A percentile compares a stretch with the other conserved stretches of the same genome.
phyloP scores from a whole-genome alignment of 2,113 vertebrate species.

The Elephas maximus region DNA sequence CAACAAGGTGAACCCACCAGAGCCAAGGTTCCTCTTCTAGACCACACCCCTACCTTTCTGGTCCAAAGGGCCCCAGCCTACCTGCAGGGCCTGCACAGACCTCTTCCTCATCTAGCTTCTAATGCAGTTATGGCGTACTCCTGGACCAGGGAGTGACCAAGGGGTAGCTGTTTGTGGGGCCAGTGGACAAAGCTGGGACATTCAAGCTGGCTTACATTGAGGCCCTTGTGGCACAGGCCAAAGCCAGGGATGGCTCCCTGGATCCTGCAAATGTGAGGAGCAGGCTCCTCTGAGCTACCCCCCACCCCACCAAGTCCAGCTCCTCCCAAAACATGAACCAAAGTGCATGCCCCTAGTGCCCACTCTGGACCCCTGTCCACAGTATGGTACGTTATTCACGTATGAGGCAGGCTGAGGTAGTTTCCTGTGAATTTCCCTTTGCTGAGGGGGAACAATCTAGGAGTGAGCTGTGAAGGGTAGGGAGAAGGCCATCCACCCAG shows the following conservation, averaged over 20 bases:
- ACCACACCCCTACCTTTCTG: neutral
- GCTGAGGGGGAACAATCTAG: neutral
- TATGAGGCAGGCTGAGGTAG: neutral
- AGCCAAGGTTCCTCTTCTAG: neutral
- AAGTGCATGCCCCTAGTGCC: neutral
- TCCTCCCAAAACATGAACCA: neutral
- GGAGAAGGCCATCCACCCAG: neutral
- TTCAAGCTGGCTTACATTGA: neutral
- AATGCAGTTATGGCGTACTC: neutral
- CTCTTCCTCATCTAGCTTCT: neutral
- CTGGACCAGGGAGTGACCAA: neutral
- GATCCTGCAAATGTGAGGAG: neutral
- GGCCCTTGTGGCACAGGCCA: neutral
- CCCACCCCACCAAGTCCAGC: neutral
- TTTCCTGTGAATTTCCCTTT: neutral
- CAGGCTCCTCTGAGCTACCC: neutral
- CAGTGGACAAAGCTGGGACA: neutral
- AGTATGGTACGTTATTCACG: fast-evolving
- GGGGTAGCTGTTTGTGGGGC: too few relatives aligned
- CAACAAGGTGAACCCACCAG: neutral
- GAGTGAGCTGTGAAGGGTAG: neutral
- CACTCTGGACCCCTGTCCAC: neutral
- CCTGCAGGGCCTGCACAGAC: neutral
- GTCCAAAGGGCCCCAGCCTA: too few relatives aligned
- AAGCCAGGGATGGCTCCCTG: neutral